A percentile compares a stretch with the other conserved stretches of the same genome.
Evolutionary conservation across 1,140 invertebrate species (phyloP).

Genomic region (Helicorthomorpha holstii): DNA sequence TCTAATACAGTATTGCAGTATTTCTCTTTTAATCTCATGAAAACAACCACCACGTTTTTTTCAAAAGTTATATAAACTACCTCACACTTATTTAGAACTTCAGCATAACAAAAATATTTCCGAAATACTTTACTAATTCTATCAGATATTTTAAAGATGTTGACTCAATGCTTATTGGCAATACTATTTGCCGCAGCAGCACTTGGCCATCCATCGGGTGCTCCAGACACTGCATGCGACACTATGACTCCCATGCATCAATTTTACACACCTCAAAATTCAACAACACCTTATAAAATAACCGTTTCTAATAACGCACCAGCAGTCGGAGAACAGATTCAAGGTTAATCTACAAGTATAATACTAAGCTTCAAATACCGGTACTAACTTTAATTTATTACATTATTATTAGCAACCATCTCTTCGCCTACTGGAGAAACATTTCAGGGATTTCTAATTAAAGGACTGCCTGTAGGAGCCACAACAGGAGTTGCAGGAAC

Average conservation of each 20-base stretch:
- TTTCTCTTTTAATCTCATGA: neutral
- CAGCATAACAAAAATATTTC: neutral
- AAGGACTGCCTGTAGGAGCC: constrained; percentile 24
- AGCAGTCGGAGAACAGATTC: no score
- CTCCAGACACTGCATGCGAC: neutral
- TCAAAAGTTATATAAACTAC: neutral
- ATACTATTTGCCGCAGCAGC: neutral
- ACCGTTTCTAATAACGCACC: no score
- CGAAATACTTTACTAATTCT: neutral
- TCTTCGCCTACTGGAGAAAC: constrained; percentile 11
- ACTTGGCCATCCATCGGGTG: neutral
- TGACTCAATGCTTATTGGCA: neutral
- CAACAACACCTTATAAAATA: neutral
- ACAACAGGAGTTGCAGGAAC: constrained; percentile 26
- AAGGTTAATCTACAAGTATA: no score
- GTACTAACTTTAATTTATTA: no score
- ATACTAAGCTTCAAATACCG: no score
- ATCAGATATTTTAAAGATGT: no score
- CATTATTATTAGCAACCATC: constrained; percentile 9
- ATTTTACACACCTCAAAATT: neutral
- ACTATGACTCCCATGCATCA: neutral
- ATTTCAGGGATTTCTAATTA: constrained; percentile 34
- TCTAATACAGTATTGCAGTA: no score
- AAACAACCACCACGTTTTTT: neutral
- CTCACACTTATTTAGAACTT: neutral